Evolutionary conservation across 1,140 invertebrate species (phyloP).

Genomic region (Bombyx mandarina): DNA sequence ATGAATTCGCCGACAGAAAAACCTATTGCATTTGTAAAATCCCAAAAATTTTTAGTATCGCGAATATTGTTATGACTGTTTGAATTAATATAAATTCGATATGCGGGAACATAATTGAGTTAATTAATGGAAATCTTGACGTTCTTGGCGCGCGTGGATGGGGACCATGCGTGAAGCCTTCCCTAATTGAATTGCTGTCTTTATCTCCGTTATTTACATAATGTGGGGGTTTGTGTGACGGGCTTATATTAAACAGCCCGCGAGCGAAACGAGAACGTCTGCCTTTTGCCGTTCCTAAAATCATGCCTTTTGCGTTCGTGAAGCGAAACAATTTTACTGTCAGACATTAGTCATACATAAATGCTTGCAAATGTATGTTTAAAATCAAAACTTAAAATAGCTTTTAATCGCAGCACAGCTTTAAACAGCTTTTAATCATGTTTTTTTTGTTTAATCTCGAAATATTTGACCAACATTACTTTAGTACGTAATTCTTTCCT

Average conservation of each 20-base stretch:
- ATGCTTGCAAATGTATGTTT: too few species aligned
- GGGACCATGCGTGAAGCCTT: slow-evolving; percentile 13
- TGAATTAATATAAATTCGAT: slow-evolving; percentile 16
- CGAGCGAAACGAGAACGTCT: slow-evolving; percentile 5
- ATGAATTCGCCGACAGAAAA: too few species aligned
- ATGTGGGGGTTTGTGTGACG: slow-evolving; percentile 15
- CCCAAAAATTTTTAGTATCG: too few species aligned
- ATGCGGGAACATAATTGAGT: slow-evolving; percentile 17
- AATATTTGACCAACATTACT: too few species aligned
- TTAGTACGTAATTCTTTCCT: too few species aligned
- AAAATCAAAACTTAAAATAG: too few species aligned
- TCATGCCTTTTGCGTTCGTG: not conserved
- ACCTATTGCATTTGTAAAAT: too few species aligned
- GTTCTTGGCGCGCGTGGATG: slow-evolving; percentile 13
- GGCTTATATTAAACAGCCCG: slow-evolving; percentile 2
- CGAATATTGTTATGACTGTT: not conserved
- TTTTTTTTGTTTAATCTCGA: too few species aligned
- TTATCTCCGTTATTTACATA: slow-evolving; percentile 22
- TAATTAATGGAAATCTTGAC: slow-evolving; percentile 28
- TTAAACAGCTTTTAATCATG: too few species aligned
- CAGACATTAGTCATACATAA: too few species aligned
- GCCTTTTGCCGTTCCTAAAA: slow-evolving; percentile 5
- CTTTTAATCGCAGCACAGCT: too few species aligned
- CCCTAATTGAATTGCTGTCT: slow-evolving; percentile 23
- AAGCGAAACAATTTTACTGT: too few species aligned